phyloP scores from a whole-genome alignment of 2,888 invertebrate genomes.

The Acheta domesticus region DNA sequence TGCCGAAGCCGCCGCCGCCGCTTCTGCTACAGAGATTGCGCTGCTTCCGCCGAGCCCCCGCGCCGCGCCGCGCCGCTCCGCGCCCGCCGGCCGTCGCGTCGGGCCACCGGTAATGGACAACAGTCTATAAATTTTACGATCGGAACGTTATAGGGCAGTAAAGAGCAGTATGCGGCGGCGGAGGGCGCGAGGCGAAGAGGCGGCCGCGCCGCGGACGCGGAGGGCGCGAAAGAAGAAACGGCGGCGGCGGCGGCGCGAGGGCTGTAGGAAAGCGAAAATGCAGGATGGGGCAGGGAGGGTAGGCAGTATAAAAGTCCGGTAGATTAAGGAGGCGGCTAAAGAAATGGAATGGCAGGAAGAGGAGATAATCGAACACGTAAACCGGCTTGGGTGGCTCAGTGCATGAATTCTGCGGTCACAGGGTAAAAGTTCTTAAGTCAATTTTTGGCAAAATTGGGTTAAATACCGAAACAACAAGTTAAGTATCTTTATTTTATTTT shows the following conservation, averaged over 20 bases:
- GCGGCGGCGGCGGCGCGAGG: background rate
- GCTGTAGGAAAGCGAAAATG: background rate
- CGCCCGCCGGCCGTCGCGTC: background rate
- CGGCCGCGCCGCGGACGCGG: background rate
- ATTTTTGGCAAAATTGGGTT: too few species aligned
- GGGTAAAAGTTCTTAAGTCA: too few species aligned
- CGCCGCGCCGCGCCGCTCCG: background rate
- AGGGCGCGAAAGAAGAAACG: background rate
- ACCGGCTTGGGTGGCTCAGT: too few species aligned
- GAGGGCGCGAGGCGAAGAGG: background rate
- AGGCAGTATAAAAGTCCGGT: too few species aligned
- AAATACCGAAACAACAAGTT: too few species aligned
- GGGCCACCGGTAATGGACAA: constrained; percentile 1
- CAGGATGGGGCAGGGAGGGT: background rate
- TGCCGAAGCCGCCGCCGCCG: background rate
- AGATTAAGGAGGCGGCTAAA: too few species aligned
- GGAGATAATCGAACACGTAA: too few species aligned
- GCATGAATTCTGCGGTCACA: too few species aligned
- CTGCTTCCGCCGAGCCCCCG: background rate
- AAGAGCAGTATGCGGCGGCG: constrained; percentile 1
- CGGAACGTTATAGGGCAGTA: constrained; percentile 18
- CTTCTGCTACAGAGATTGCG: background rate
- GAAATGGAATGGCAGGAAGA: too few species aligned
- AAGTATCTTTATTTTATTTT: too few species aligned
- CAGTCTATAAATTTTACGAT: constrained; percentile 18